Base-by-base conservation (phyloP, 1,140 invertebrate species). In the Brachionus manjavacas region DNA sequence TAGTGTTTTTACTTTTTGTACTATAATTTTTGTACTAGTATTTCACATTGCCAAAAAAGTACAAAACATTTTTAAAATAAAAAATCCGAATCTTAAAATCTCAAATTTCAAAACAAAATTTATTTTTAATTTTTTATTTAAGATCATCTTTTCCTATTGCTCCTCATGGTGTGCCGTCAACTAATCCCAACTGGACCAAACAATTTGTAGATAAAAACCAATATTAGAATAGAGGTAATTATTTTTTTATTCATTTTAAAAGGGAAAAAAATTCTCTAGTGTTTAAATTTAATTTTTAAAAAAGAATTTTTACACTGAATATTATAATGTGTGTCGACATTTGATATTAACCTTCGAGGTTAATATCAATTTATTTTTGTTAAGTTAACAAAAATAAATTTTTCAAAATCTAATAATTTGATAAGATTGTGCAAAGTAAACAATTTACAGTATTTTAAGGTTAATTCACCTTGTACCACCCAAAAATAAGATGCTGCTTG, bases 121-220 rank as follows among this genome's bases (percentile, higher is more conserved):
- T 43, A 39, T 16, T 35, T 8, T 72, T 16, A 46, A 46, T 43
- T 76, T 28, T 76, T 31, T n/a, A n/a, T 31, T 49, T 46, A 9
- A 76, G 72, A 49, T 76, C 72, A 23, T 76, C 72, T 25, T 76
- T 76, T 76, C 72, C 72, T 9, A 76, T 76, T 25, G 72, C 72
- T 11, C 72, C 72, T 25, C 72, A 76, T 49, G 72, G 72, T 25
- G 72, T 76, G 12, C 72, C 72, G 52, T 76, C 72, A 35, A 76
- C 72, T 20, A 76, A 76, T 76, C 72, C 72, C 3, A 76, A 49
- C 23, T 76, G 72, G 72, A 76, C 41, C 3, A 76, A 76, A 28
- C 72, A 76, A 49, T 76, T 76, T 49, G 8, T 49, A 49, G 43
- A 76, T 16, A 76, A 76, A 3, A 46, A 14, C 25, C 41, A 76